phyloP scores from a whole-genome alignment of 2,888 invertebrate genomes.

The Cheilosia scutellata region DNA sequence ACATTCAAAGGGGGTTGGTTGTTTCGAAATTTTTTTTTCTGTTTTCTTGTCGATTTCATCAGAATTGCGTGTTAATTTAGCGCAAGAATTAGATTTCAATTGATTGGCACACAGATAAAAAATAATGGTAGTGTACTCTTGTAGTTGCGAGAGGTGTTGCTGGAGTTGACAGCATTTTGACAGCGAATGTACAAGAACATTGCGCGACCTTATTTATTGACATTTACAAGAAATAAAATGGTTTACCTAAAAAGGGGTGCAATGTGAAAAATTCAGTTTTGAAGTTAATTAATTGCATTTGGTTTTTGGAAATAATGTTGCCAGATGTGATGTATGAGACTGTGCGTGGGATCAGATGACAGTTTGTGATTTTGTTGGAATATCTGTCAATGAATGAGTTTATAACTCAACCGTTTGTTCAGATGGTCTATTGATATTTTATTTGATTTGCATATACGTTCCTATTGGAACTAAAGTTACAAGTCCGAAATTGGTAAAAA shows the following conservation, averaged over 20 bases:
- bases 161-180: not conserved
- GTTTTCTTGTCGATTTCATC: slow-evolving; percentile 1
- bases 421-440: too few relatives aligned
- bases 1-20: slow-evolving; percentile 2
- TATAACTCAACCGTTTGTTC: too few relatives aligned
- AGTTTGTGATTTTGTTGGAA: not conserved
- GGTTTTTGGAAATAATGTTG: not conserved
- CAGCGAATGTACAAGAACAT: not conserved
- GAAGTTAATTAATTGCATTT: not conserved
- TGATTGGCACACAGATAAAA: slow-evolving; percentile 4
- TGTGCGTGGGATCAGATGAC: not conserved
- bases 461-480: too few relatives aligned
- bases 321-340: not conserved
- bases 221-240: not conserved
- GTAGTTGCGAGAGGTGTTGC: not conserved
- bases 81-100: slow-evolving; percentile 13
- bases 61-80: slow-evolving; percentile 14
- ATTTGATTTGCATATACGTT: too few relatives aligned
- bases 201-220: not conserved
- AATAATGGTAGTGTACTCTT: not conserved
- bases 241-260: not conserved
- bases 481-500: too few relatives aligned
- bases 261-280: not conserved
- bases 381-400: too few relatives aligned
- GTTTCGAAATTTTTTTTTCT: not conserved